Percentiles rank a stretch among this genome's conserved stretches.
These are phyloP conservation scores for human DNA, from an alignment of 2,113 vertebrate species.

Conservation along the genomic window GRCh38 chr13:64088001-64088500, in stretches of 20 bases:
- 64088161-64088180: conserved; percentile 72
- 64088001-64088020: not conserved
- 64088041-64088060: conserved; percentile 59
- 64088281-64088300: conserved; percentile 67
- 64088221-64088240: conserved; percentile 71
- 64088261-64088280: conserved; percentile 77
- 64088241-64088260: conserved; percentile 71
- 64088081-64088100: not conserved
- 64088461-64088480: conserved; percentile 67
- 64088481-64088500: conserved; percentile 30
- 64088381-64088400: conserved; percentile 53
- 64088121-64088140: conserved; percentile 73
- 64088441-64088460: conserved; percentile 63
- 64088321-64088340: conserved; percentile 69
- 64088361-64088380: conserved; percentile 66
- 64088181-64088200: conserved; percentile 66
- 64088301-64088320: conserved; percentile 53
- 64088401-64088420: conserved; percentile 62
- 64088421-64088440: conserved; percentile 68
- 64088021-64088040: conserved; percentile 64
- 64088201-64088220: conserved; percentile 17
- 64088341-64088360: conserved; percentile 69
- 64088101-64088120: conserved; percentile 64
- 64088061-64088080: conserved; percentile 25
- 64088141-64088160: conserved; percentile 74